A percentile compares a stretch with the other conserved stretches of the same genome.
phyloP scores from a whole-genome alignment of 2,888 invertebrate species.

The Amblyteles armatorius region DNA sequence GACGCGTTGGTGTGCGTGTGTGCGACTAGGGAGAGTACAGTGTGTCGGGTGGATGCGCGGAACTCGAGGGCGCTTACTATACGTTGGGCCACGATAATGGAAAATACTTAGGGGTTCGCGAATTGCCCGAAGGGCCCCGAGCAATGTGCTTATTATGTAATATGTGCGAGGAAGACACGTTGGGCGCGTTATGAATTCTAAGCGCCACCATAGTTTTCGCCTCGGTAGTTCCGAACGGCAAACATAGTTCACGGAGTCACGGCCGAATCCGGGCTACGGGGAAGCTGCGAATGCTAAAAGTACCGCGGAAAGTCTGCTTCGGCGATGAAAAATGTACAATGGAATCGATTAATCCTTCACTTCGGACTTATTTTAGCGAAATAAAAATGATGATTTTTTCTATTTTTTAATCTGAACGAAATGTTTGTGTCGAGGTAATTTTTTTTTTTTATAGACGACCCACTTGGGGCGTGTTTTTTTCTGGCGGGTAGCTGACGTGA shows the following conservation, averaged over 20 bases:
- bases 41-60: no score
- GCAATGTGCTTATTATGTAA: slow-evolving; percentile 15
- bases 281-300: not conserved
- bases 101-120: slow-evolving; percentile 36
- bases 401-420: not conserved
- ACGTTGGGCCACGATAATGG: slow-evolving; percentile 25
- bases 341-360: not conserved
- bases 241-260: not conserved
- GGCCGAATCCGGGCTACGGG: not conserved
- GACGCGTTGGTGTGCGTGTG: not conserved
- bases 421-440: not conserved
- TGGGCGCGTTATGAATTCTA: slow-evolving; percentile 13
- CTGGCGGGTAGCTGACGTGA: not conserved
- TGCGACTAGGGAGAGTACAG: not conserved
- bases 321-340: not conserved
- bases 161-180: not conserved
- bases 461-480: not conserved
- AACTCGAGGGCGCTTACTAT: not conserved
- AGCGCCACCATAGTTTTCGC: slow-evolving; percentile 10
- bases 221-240: not conserved
- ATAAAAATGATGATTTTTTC: not conserved
- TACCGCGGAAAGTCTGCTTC: not conserved
- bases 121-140: slow-evolving; percentile 33
- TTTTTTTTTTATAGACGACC: not conserved
- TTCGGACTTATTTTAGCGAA: not conserved